These are phyloP conservation scores for Nematolebias whitei DNA, from an alignment of 2,113 vertebrate species.

Conservation along the genomic window DNA sequence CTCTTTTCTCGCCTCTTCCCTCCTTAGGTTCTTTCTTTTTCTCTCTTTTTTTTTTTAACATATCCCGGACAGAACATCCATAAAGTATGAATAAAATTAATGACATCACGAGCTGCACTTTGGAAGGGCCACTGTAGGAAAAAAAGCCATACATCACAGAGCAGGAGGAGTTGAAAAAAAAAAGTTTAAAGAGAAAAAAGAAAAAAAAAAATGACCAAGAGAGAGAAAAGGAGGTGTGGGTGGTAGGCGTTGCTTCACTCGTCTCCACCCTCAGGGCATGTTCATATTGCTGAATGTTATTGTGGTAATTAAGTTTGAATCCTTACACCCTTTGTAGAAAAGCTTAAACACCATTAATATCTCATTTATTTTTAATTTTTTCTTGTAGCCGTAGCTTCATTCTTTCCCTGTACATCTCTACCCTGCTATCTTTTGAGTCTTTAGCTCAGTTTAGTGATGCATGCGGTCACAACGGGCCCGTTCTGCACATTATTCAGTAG, in stretches of 20 bases:
- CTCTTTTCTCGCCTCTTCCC: slow-evolving; percentile 44
- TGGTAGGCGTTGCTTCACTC: slow-evolving; percentile 36
- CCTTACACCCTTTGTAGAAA: slow-evolving; percentile 18
- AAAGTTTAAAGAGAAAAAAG: slow-evolving; percentile 20
- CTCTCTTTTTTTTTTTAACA: slow-evolving; percentile 44
- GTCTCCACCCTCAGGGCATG: slow-evolving; percentile 37
- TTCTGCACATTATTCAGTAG: slow-evolving; percentile 86
- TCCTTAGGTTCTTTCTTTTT: slow-evolving; percentile 44
- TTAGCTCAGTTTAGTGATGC: slow-evolving; percentile 24
- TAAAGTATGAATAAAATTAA: slow-evolving; percentile 84
- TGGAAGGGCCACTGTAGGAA: slow-evolving; percentile 81
- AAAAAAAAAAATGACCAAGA: slow-evolving; percentile 16
- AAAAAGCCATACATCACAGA: slow-evolving; percentile 80
- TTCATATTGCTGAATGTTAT: slow-evolving; percentile 25
- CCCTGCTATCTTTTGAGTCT: slow-evolving; percentile 3
- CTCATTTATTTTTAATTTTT: neutral
- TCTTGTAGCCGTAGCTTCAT: neutral
- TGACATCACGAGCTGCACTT: slow-evolving; percentile 84
- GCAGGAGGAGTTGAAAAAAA: slow-evolving; percentile 53
- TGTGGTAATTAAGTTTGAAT: slow-evolving; percentile 41
- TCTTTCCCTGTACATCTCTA: slow-evolving; percentile 6
- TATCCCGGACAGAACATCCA: slow-evolving; percentile 82
- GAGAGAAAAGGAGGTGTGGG: slow-evolving; percentile 17
- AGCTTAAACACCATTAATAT: slow-evolving; percentile 35
- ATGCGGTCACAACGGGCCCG: slow-evolving; percentile 59